Conservation (phyloP, 1,140 invertebrate genomes). For the Musca domestica region DNA sequence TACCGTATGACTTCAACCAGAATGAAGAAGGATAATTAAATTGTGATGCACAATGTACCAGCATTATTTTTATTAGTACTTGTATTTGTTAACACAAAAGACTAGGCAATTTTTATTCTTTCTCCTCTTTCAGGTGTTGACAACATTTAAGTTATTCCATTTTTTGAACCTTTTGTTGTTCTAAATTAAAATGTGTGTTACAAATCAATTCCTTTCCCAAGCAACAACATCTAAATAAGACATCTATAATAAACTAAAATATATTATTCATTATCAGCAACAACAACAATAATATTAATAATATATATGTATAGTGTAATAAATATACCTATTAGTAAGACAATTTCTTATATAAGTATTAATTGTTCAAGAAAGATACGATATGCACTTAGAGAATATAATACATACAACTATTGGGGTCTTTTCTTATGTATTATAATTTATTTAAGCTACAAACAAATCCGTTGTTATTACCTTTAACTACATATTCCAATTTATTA, state of each 20-base stretch:
- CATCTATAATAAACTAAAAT: background rate
- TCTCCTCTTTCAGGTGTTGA: background rate
- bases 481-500: conserved; percentile 3
- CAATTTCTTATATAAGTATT: background rate
- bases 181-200: conserved; percentile 3
- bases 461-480: conserved; percentile 9
- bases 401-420: conserved; percentile 3
- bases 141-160: background rate
- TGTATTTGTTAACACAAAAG: background rate
- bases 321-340: background rate
- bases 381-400: background rate
- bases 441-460: conserved; percentile 8
- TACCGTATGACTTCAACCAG: conserved; percentile 95
- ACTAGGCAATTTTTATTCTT: background rate
- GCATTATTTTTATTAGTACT: background rate
- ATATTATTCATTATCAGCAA: background rate
- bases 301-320: conserved; percentile 10
- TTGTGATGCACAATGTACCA: background rate
- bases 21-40: conserved; percentile 95
- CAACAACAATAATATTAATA: background rate
- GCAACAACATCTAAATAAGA: conserved; percentile 9
- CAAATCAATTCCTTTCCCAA: too few species aligned
- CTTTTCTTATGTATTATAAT: conserved; percentile 11
- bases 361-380: background rate
- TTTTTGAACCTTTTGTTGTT: background rate